phyloP scores from a whole-genome alignment of 1,140 invertebrate genomes.

The Polypedilum vanderplanki region DNA sequence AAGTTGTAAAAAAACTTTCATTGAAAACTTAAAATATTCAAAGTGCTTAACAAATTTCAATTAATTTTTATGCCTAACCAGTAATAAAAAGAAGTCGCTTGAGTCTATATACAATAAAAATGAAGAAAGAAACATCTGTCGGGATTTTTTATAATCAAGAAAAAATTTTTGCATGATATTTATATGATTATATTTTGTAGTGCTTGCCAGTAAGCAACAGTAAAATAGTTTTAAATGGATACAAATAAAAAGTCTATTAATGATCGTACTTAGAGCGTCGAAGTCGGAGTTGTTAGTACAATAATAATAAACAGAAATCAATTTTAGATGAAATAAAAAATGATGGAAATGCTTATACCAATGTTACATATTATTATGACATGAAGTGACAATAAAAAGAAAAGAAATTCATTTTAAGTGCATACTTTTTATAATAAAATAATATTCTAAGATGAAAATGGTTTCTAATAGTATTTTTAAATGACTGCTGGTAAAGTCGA shows the following conservation, averaged over 20 bases:
- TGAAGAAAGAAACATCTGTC: too few species aligned
- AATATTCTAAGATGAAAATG: not conserved
- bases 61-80: too few species aligned
- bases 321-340: not conserved
- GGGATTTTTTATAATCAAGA: not conserved
- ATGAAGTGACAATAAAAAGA: slow-evolving; percentile 19
- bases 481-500: slow-evolving; percentile 8
- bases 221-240: slow-evolving; percentile 6
- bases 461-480: not conserved
- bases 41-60: too few species aligned
- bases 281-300: slow-evolving; percentile 23
- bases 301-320: slow-evolving; percentile 10
- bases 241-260: slow-evolving; percentile 19
- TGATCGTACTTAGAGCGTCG: slow-evolving; percentile 9
- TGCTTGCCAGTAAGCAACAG: not conserved
- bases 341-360: slow-evolving; percentile 4
- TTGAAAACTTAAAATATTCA: too few species aligned
- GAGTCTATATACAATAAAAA: too few species aligned
- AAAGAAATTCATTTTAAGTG: not conserved
- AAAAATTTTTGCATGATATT: not conserved
- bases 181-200: slow-evolving; percentile 1
- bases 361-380: not conserved
- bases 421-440: not conserved
- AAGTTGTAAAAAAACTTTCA: too few species aligned
- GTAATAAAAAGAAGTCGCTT: too few species aligned